These are phyloP conservation scores for Conchocele bisecta DNA, from an alignment of 2,888 invertebrate species.

Conservation along the genomic window DNA sequence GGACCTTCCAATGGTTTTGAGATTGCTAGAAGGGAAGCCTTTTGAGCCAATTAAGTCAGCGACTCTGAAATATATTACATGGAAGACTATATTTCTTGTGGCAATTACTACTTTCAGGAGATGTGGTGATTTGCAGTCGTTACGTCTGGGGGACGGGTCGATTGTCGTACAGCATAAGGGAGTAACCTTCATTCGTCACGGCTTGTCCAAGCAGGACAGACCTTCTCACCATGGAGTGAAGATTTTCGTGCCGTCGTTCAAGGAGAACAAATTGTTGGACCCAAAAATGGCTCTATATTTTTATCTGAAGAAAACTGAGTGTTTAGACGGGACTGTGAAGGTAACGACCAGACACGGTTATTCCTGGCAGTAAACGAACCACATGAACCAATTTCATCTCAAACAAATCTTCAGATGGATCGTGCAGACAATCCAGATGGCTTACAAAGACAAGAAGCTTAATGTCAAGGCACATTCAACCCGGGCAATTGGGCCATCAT, in stretches of 20 bases:
- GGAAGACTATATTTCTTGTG: slow-evolving; percentile 17
- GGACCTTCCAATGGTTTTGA: slow-evolving; percentile 30
- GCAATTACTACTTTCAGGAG: slow-evolving; percentile 28
- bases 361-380: slow-evolving; percentile 45
- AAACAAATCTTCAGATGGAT: slow-evolving; percentile 50
- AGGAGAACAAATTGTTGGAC: slow-evolving; percentile 23
- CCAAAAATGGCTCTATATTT: slow-evolving; percentile 6
- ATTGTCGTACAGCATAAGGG: slow-evolving; percentile 4
- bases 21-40: slow-evolving; percentile 14
- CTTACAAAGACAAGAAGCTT: slow-evolving; percentile 18
- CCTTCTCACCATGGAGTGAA: slow-evolving; percentile 5
- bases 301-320: neutral
- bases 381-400: slow-evolving; percentile 35
- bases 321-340: neutral
- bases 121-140: slow-evolving; percentile 21
- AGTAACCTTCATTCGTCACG: slow-evolving; percentile 15
- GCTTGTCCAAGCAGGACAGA: slow-evolving; percentile 27
- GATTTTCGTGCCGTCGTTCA: slow-evolving; percentile 22
- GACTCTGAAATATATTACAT: slow-evolving; percentile 12
- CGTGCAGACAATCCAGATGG: slow-evolving; percentile 26
- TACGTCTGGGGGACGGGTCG: slow-evolving; percentile 3
- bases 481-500: slow-evolving; percentile 35
- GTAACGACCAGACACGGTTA: too few species aligned
- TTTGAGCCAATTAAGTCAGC: slow-evolving; percentile 38
- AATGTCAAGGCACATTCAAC: slow-evolving; percentile 34